Evolutionary conservation across 2,113 vertebrate species (phyloP), one percentile per base, ranked within the genome.

Genomic region (Vidua macroura): DNA sequence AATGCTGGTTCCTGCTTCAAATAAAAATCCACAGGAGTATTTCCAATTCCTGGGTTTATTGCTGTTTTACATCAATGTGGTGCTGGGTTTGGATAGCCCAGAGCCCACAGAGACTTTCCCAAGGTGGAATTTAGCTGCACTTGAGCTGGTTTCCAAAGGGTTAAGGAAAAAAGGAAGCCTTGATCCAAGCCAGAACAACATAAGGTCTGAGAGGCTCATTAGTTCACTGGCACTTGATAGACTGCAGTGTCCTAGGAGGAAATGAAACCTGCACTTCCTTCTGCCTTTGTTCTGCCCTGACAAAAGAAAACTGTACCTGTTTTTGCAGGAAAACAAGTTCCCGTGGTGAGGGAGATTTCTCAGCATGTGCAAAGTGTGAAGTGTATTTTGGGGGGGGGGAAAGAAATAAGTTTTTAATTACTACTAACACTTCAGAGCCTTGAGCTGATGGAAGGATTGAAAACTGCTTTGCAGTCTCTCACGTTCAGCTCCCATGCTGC

Each of bases 201-300:
- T 98, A 98, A 97, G 97, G 97, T 97, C 97, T 97, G 94, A 95
- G 97, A 98, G 97, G 97, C 97, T 98, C 98, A 98, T 98, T 98
- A 98, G 97, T 97, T 98, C 97, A 97, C 97, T 98, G 98, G 97
- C 97, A 97, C 97, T 94, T 93, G 83, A 94, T 84, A 84, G 94
- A 68, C 93, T 91, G 74, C 88, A 5, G 66, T 84, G 97, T 98
- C 97, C 97, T 98, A 83, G 96, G 97, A 98, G 96, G 96, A 97
- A 97, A 97, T 64, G 96, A 95, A 97, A 98, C 97, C 97, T 97
- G 96, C 95, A 92, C 96, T 94, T 98, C 97, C 97, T 97, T 93
- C 80, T 97, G 97, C 60, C 97, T 97, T 97, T 98, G 97, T 98
- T 97, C 97, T 97, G 15, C 62, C 96, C 96, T 95, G 95, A 97